Conservation (phyloP, 1,140 invertebrate species). For the Pseudomyrmex concolor region DNA sequence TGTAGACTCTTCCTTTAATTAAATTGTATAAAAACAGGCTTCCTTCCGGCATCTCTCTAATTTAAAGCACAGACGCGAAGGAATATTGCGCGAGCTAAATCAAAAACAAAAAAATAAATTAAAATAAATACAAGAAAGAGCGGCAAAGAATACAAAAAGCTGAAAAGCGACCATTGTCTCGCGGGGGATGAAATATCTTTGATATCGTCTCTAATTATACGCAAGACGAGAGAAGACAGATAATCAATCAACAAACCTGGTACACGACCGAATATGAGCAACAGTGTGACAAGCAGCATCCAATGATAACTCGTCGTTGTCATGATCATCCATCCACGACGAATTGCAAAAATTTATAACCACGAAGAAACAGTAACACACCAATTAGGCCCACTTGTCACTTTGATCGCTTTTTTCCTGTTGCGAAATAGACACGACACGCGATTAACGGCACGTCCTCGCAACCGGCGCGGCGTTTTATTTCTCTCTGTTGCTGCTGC, state of each 20-base stretch:
- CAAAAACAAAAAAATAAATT: neutral
- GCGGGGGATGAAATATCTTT: neutral
- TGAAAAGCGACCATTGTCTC: neutral
- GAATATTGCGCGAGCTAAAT: neutral
- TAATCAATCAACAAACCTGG: constrained; percentile 13
- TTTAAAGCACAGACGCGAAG: too few relatives aligned
- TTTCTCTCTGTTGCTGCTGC: neutral
- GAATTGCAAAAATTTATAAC: constrained; percentile 10
- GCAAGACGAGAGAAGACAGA: neutral
- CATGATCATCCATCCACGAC: constrained; percentile 46
- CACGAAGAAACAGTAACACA: constrained; percentile 2
- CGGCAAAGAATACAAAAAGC: neutral
- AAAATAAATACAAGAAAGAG: neutral
- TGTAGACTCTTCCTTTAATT: neutral
- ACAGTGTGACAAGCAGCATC: constrained; percentile 21
- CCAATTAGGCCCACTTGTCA: neutral
- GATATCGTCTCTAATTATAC: neutral
- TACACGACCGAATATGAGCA: constrained; percentile 29
- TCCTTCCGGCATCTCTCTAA: neutral
- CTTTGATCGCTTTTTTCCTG: neutral
- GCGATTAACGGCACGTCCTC: neutral
- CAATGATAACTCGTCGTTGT: constrained; percentile 25
- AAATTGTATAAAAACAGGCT: neutral
- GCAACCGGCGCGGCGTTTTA: neutral
- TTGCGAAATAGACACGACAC: neutral